Evolutionary conservation across 92 coral and sea anemone species (phyloP).

Genomic region (Muricea muricata): DNA sequence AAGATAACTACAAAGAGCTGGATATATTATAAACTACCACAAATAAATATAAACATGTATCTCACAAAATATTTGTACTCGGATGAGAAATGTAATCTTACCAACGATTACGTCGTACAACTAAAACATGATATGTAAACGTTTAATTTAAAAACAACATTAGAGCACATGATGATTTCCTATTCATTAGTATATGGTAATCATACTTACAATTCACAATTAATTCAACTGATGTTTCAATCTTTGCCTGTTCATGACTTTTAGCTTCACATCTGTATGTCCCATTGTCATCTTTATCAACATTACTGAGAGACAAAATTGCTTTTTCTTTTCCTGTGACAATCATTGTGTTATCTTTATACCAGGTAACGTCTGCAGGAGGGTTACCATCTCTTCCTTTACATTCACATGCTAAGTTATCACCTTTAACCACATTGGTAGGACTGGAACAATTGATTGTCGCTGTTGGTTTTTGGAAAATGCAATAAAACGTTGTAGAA

Average conservation of each 20-base stretch:
- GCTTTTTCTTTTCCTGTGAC: background rate
- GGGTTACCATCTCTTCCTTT: background rate
- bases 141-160: too few species aligned
- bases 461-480: background rate
- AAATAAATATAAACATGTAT: too few species aligned
- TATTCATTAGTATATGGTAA: background rate
- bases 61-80: too few species aligned
- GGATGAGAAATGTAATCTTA: too few species aligned
- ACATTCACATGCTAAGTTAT: conserved; percentile 9
- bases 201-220: background rate
- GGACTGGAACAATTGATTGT: background rate
- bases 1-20: too few species aligned
- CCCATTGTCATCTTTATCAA: background rate
- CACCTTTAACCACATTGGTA: background rate
- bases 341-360: background rate
- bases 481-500: background rate
- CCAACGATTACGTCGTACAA: too few species aligned
- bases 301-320: background rate
- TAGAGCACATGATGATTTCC: background rate
- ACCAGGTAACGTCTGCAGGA: conserved; percentile 11
- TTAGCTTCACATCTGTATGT: background rate
- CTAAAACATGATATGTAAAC: too few species aligned
- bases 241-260: background rate
- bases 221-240: background rate
- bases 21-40: too few species aligned